phyloP scores from a whole-genome alignment of 2,113 vertebrate species.

The Gymnorhina tibicen region DNA sequence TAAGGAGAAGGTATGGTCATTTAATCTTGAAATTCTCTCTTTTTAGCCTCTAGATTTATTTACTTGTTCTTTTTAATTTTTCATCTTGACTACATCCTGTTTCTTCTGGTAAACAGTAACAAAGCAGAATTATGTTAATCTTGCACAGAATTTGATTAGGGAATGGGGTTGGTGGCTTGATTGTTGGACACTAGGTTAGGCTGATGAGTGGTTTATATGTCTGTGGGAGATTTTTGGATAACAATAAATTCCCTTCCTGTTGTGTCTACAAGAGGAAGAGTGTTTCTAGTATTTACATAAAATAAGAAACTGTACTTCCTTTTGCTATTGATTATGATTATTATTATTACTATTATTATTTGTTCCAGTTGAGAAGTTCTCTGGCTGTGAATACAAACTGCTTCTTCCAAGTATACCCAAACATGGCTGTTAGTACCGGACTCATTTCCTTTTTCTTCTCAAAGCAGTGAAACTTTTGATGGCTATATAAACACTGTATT shows the following conservation, averaged over 20 bases:
- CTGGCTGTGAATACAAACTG: not conserved
- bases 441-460: not conserved
- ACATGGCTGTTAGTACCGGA: not conserved
- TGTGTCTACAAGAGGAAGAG: not conserved
- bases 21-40: not conserved
- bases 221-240: not conserved
- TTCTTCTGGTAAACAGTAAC: not conserved
- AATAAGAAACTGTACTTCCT: not conserved
- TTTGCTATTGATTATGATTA: not conserved
- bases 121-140: not conserved
- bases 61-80: not conserved
- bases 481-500: not conserved
- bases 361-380: not conserved
- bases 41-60: not conserved
- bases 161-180: not conserved
- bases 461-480: not conserved
- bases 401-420: not conserved
- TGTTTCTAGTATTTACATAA: not conserved
- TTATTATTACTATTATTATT: not conserved
- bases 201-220: not conserved
- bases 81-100: not conserved
- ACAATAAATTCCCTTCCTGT: not conserved
- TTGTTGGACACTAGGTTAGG: not conserved
- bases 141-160: not conserved
- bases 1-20: not conserved